phyloP scores from a whole-genome alignment of 1,140 invertebrate genomes.

The Glomeris maerens region DNA sequence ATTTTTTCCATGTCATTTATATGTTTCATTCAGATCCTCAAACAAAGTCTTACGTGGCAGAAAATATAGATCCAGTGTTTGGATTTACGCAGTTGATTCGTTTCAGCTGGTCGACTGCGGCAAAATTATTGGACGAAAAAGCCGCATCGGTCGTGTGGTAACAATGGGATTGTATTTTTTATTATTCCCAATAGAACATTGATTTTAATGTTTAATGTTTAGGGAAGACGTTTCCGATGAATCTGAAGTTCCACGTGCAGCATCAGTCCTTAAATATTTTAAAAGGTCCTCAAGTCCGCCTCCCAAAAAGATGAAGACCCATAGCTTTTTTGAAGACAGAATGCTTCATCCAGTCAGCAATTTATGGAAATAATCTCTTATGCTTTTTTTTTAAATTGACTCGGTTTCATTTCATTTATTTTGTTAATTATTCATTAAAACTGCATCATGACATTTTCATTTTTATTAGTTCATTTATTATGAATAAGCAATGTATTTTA shows the following conservation, averaged over 20 bases:
- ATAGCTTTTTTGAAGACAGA: too few relatives aligned
- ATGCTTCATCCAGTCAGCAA: not conserved
- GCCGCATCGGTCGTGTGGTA: slow-evolving; percentile 57
- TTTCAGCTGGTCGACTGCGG: slow-evolving; percentile 94
- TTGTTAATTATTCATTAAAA: too few relatives aligned
- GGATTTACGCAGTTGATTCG: slow-evolving; percentile 90
- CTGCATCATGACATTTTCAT: too few relatives aligned
- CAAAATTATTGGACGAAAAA: slow-evolving; percentile 57
- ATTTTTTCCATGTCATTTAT: slow-evolving; percentile 10
- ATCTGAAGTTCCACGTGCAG: not conserved
- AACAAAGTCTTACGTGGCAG: slow-evolving; percentile 79
- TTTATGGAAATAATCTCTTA: too few relatives aligned
- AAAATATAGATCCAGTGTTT: slow-evolving; percentile 78
- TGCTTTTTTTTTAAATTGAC: too few relatives aligned
- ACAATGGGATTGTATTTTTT: slow-evolving; percentile 19
- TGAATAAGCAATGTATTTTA: too few relatives aligned
- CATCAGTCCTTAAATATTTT: too few relatives aligned
- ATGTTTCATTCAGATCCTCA: slow-evolving; percentile 58
- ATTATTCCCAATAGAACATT: slow-evolving; percentile 6
- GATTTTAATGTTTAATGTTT: slow-evolving; percentile 8
- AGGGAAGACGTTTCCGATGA: not conserved
- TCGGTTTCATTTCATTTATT: too few relatives aligned
- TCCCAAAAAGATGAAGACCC: too few relatives aligned
- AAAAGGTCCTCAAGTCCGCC: too few relatives aligned
- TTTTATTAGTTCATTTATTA: too few relatives aligned